Percentiles rank a stretch among this genome's conserved stretches.
phyloP scores from a whole-genome alignment of 2,797 vertebrate species.

The Dicrostonyx torquatus region DNA sequence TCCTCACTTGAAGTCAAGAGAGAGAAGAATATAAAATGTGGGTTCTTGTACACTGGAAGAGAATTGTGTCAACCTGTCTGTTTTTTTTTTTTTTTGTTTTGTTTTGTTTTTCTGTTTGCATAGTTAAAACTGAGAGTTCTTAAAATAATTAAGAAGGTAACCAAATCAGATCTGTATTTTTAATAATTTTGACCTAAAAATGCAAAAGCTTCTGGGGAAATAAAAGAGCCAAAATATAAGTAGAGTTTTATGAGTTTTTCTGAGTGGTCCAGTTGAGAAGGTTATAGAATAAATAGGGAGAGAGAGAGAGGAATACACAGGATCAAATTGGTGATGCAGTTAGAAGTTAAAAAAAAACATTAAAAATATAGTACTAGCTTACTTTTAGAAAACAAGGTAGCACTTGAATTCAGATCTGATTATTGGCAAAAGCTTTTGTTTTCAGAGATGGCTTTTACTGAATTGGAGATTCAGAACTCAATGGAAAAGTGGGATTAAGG shows the following conservation, averaged over 20 bases:
- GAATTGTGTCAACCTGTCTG: neutral
- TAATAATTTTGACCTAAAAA: neutral
- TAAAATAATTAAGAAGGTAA: neutral
- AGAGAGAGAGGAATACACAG: neutral
- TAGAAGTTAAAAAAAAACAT: neutral
- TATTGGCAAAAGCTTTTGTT: neutral
- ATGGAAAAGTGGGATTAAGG: neutral
- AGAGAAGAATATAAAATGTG: neutral
- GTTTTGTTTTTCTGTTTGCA: neutral
- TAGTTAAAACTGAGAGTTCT: neutral
- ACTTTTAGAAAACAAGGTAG: neutral
- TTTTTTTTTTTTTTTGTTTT: neutral
- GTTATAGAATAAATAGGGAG: neutral
- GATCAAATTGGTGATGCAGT: neutral
- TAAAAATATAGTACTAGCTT: neutral
- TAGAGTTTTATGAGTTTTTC: neutral
- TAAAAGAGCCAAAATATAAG: fast-evolving
- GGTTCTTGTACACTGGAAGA: neutral
- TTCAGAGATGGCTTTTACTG: neutral
- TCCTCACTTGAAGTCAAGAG: neutral
- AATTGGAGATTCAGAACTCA: neutral
- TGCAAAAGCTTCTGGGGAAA: neutral
- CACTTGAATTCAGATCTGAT: neutral
- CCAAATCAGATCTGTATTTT: neutral
- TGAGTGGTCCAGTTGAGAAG: neutral